Conservation (phyloP, 2,888 invertebrate species). For the Cephonodes hylas region DNA sequence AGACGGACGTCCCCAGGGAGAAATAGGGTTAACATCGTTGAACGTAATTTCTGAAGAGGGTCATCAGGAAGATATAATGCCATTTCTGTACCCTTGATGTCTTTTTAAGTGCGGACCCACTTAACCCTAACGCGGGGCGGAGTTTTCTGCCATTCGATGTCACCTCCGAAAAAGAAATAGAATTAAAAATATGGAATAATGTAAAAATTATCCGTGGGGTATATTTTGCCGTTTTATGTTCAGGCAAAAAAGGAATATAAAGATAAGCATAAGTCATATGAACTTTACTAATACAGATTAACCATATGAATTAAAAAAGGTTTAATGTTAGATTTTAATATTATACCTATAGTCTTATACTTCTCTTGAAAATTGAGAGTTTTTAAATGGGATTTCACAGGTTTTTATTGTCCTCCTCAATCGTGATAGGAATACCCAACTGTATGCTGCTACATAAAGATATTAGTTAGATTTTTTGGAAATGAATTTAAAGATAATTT, state of each 20-base stretch:
- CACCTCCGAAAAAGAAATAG: conserved; percentile 41
- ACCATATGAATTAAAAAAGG: too few species aligned
- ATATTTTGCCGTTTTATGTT: background rate
- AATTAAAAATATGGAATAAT: conserved; percentile 5
- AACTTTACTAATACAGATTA: too few species aligned
- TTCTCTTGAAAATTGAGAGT: too few species aligned
- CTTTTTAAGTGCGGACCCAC: conserved; percentile 78
- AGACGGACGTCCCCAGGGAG: conserved; percentile 46
- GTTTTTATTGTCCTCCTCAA: too few species aligned
- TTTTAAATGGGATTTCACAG: too few species aligned
- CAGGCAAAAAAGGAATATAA: background rate
- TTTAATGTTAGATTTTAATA: too few species aligned
- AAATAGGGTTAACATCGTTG: conserved; percentile 63
- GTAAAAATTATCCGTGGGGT: conserved; percentile 4
- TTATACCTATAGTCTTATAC: too few species aligned
- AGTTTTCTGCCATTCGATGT: conserved; percentile 47
- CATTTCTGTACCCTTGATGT: conserved; percentile 78
- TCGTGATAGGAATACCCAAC: too few species aligned
- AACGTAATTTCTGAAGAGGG: conserved; percentile 71
- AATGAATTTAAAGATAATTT: too few species aligned
- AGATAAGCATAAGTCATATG: too few species aligned
- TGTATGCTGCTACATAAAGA: too few species aligned
- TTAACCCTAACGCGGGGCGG: conserved; percentile 68
- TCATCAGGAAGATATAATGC: conserved; percentile 78
- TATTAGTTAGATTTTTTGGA: too few species aligned